Evolutionary conservation across 1,140 invertebrate genomes (phyloP), one percentile per base, ranked within the genome.

Genomic region (Ceratosolen solmsi): DNA sequence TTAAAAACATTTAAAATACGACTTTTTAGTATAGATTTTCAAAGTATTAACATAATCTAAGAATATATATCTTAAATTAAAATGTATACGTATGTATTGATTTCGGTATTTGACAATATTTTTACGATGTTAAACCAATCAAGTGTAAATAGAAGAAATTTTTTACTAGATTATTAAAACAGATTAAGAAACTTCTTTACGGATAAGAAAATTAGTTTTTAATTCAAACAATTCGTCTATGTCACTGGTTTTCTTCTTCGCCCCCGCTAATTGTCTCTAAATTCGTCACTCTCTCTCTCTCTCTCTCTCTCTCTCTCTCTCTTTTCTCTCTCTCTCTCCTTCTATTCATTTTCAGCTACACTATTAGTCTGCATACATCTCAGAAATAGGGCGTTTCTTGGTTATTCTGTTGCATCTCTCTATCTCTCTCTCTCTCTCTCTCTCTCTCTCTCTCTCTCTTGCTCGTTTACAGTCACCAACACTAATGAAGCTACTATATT

Each of bases 401-500:
- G 36, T 2, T 5, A 68, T 38, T 68, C 33, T 33, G 38, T 63
- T n/a, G 5, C 9, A 8, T 63, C 33, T 38, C 63, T 68, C 63
- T 38, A 46, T 71, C 33, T 36, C 46, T 27, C 22, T 76, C 17
- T 76, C 27, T n/a, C n/a, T n/a, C n/a, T n/a, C n/a, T n/a, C n/a
- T 63, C 33, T 38, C 63, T 70, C 68, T 46, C 63, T 72, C 36
- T 38, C 33, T 33, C n/a, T 77, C 20, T 77, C 22, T 27, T 36
- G n/a, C 15, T 38, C 36, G 22, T 13, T 33, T 68, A 20, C 30
- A 51, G 46, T 60, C 60, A 60, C 25, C 75, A 41, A 82, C 74
- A 60, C 77, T 82, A 82, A 82, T 72, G 80, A 82, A 82, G 80
- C 80, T 60, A 77, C 63, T 77, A 49, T 25, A 38, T 7, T 13